A percentile compares a stretch with the other conserved stretches of the same genome.
phyloP scores from a whole-genome alignment of 2,888 invertebrate species.

The Luffia ferchaultella region DNA sequence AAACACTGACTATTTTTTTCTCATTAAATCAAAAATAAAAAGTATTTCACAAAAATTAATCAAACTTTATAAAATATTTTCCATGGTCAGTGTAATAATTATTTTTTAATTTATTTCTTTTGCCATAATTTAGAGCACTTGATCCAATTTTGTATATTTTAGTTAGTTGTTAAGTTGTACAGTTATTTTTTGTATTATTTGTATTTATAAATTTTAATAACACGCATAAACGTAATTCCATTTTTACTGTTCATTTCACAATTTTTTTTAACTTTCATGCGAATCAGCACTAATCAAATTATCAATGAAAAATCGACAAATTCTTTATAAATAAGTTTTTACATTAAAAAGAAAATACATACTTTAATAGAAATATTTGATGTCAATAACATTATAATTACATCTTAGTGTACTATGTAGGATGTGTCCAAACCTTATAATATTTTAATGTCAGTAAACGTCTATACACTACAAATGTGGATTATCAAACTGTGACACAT shows the following conservation, averaged over 20 bases:
- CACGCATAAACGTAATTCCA: background rate
- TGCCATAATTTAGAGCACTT: background rate
- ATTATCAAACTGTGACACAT: too few relatives aligned
- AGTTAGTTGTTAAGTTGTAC: background rate
- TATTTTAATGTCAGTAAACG: too few relatives aligned
- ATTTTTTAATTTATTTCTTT: background rate
- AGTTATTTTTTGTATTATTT: conserved; percentile 10
- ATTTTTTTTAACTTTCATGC: background rate
- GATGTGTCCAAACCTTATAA: too few relatives aligned
- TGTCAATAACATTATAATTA: too few relatives aligned
- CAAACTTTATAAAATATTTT: background rate
- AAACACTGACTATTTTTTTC: background rate
- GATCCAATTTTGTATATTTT: background rate
- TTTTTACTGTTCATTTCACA: background rate
- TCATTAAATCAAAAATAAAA: too few relatives aligned
- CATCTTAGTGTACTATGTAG: too few relatives aligned
- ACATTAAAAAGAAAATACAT: background rate
- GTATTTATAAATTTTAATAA: background rate
- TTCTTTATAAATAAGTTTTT: background rate
- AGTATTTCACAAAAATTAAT: too few relatives aligned
- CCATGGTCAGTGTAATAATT: background rate
- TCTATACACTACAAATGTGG: too few relatives aligned
- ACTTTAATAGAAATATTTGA: too few relatives aligned
- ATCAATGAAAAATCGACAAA: background rate
- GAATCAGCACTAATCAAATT: background rate